Conservation (phyloP, 2,797 vertebrate genomes). For the Xyrichtys novacula region DNA sequence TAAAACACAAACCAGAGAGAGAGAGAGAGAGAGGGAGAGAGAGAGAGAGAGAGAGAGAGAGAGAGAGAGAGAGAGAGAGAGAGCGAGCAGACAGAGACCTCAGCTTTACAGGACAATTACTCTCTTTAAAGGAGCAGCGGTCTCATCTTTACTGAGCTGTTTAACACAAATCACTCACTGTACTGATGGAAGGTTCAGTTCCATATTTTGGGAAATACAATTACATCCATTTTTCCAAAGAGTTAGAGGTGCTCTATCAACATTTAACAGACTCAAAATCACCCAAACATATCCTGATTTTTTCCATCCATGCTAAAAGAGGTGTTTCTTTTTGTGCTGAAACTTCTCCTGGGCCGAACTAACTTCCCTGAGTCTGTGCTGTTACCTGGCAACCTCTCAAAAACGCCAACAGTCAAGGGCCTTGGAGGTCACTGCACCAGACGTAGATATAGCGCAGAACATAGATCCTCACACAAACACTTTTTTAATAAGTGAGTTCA, state of each 20-base stretch:
- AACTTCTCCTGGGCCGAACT: not conserved
- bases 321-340: no score
- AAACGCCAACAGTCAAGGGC: not conserved
- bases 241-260: no score
- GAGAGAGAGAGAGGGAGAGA: no score
- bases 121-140: not conserved
- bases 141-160: not conserved
- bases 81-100: slow-evolving; percentile 7
- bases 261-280: no score
- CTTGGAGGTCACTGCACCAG: not conserved
- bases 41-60: no score
- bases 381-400: slow-evolving; percentile 2
- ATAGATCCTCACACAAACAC: no score
- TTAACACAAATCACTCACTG: not conserved
- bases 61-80: no score
- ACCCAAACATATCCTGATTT: no score
- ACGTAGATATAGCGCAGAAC: not conserved
- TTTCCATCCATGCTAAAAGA: no score
- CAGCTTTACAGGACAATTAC: slow-evolving; percentile 1
- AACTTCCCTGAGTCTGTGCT: not conserved
- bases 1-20: slow-evolving; percentile 9
- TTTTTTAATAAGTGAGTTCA: slow-evolving; percentile 6
- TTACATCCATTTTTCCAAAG: not conserved
- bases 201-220: not conserved
- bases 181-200: not conserved